Percentiles rank a stretch among this genome's conserved stretches.
Evolutionary conservation across 2,888 invertebrate genomes (phyloP).

Genomic region (Glaucopsyche alexis): DNA sequence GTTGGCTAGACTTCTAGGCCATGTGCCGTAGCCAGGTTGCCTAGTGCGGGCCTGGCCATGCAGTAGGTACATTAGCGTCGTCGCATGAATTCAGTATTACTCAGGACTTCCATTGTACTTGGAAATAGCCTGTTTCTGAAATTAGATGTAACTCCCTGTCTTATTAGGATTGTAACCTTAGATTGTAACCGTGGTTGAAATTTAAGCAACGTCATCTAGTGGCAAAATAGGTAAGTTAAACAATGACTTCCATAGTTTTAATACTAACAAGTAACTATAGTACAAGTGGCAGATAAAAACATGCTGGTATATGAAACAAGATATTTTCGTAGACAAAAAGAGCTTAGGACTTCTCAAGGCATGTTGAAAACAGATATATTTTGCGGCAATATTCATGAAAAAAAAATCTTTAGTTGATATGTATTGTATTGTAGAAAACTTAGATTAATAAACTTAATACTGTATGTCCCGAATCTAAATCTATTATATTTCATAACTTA

Average conservation of each 20-base stretch:
- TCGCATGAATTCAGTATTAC: too few species aligned
- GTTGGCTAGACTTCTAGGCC: too few species aligned
- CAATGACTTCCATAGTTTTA: too few species aligned
- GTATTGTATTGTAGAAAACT: neutral
- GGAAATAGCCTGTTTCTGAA: too few species aligned
- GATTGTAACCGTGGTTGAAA: too few species aligned
- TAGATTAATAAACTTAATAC: neutral
- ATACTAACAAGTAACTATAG: too few species aligned
- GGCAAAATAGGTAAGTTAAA: neutral
- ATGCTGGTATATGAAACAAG: neutral
- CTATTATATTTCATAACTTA: neutral
- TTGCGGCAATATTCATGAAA: neutral
- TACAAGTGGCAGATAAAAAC: conserved; percentile 1
- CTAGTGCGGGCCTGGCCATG: too few species aligned
- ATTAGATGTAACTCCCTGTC: too few species aligned
- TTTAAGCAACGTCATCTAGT: neutral
- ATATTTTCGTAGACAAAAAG: neutral
- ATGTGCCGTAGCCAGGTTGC: too few species aligned
- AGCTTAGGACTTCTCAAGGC: neutral
- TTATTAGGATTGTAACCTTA: too few species aligned
- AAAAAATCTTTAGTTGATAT: neutral
- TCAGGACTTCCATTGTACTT: too few species aligned
- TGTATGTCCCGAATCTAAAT: neutral
- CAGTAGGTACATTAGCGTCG: too few species aligned
- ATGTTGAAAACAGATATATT: neutral